Base-by-base conservation (phyloP, 2,888 invertebrate species). In the Pyrrhia umbra region DNA sequence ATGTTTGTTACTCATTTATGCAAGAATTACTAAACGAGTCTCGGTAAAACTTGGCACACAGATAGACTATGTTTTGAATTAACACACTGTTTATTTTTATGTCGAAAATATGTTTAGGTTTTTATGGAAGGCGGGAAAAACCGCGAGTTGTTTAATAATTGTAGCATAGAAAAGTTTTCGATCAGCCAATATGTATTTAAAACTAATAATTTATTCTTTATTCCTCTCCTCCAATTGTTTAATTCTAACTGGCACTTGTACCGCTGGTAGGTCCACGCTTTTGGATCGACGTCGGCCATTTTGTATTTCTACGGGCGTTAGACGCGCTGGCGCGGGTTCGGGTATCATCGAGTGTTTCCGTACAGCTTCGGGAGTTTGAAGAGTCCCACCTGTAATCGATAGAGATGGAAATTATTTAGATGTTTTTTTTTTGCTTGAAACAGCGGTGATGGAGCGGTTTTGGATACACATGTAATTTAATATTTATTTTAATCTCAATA, bases 211-310 rank as follows among this genome's bases (percentile, higher is more conserved):
- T 61, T 55, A 65, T 55, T 86, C 82, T 59, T 87, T 88, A 74
- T 69, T 85, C 67, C 80, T 89, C 15, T 87, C 88, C 57, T 93
- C 90, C 46, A 95, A 79, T 75, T 95, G 95, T 70, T 89, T 94
- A 15, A 95, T 93, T 67, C 94, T 86, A 10, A 89, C 87, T 0
- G 95, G 95, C 8, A 95, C 95, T 79, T 95, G 95, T 0, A 95
- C 93, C 0, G 94, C 93, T 20, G 95, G 95, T 21, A 95, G 84
- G 39, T 95, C 95, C 52, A 95, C 94, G 77, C 94, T 94, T 68
- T 90, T 91, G 37, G 94, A 88, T 61, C 92, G 91, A 0, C 87
- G 90, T 6, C 94, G 90, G 84, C 90, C 91, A 84, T 90, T 85
- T 85, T 88, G 84, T n/a, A 79, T 77, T 21, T 88, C 88, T 23